Conservation (phyloP, 2,888 invertebrate species). For the Drosophila borealis region DNA sequence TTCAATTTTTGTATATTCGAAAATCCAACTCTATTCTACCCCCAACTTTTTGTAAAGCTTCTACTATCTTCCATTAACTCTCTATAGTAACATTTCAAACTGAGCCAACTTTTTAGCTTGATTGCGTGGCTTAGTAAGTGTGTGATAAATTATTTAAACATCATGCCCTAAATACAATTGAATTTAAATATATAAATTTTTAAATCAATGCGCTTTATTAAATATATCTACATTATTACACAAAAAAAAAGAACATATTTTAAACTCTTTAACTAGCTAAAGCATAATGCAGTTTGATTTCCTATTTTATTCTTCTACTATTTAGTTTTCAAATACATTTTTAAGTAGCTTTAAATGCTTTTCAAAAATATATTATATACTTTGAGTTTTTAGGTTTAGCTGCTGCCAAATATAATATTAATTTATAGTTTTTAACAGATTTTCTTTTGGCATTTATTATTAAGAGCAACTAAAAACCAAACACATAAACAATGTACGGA, state of each 20-base stretch:
- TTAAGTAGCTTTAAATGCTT: slow-evolving; percentile 43
- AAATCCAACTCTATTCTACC: neutral
- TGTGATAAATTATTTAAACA: slow-evolving; percentile 76
- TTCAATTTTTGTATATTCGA: slow-evolving; percentile 2
- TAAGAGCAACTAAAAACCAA: slow-evolving; percentile 72
- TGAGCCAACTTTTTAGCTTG: slow-evolving; percentile 45
- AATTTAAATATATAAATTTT: slow-evolving; percentile 43
- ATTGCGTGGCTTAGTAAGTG: slow-evolving; percentile 62
- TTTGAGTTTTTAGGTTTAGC: slow-evolving; percentile 43
- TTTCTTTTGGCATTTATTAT: slow-evolving; percentile 48
- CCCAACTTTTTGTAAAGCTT: slow-evolving; percentile 22
- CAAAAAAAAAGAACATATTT: slow-evolving; percentile 43
- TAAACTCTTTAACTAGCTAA: slow-evolving; percentile 57
- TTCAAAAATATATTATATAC: slow-evolving; percentile 14
- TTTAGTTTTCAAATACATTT: slow-evolving; percentile 49
- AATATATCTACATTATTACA: slow-evolving; percentile 51
- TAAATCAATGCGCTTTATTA: slow-evolving; percentile 68
- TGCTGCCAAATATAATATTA: slow-evolving; percentile 23
- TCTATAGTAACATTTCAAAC: neutral
- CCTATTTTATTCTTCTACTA: slow-evolving; percentile 47
- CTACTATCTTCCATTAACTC: neutral
- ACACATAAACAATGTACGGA: slow-evolving; percentile 64
- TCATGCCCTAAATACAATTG: slow-evolving; percentile 55
- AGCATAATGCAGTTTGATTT: slow-evolving; percentile 60
- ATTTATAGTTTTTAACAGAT: slow-evolving; percentile 32